Evolutionary conservation across 2,797 vertebrate species (phyloP).

Genomic region (Mormyrus hasselquistii): DNA sequence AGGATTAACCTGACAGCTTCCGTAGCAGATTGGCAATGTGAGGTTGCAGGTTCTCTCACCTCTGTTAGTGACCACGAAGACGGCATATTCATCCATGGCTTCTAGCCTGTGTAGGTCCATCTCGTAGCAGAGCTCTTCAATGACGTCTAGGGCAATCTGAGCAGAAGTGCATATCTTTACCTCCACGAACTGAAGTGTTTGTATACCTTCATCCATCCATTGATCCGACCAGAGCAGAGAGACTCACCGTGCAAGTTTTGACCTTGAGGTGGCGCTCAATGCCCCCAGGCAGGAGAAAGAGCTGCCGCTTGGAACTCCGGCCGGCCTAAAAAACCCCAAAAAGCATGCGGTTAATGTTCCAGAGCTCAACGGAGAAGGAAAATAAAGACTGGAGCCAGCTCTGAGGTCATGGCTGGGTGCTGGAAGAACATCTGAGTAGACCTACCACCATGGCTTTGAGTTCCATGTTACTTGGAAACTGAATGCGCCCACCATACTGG

Average conservation of each 20-base stretch:
- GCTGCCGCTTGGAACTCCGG: slow-evolving; percentile 91
- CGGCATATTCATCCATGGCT: slow-evolving; percentile 80
- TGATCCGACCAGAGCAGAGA: too few relatives aligned
- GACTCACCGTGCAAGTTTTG: slow-evolving; percentile 87
- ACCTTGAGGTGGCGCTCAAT: slow-evolving; percentile 91
- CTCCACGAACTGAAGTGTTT: background rate
- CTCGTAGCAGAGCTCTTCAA: slow-evolving; percentile 86
- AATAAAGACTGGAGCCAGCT: background rate
- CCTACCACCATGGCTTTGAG: slow-evolving; percentile 94
- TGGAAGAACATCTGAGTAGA: slow-evolving; percentile 12
- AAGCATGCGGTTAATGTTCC: slow-evolving; percentile 24
- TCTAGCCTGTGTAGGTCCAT: slow-evolving; percentile 79
- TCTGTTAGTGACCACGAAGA: slow-evolving; percentile 81
- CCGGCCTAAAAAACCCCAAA: slow-evolving; percentile 66
- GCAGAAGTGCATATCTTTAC: background rate
- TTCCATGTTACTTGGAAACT: slow-evolving; percentile 82
- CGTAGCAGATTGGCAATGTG: background rate
- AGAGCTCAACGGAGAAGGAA: background rate
- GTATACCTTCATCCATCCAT: too few relatives aligned
- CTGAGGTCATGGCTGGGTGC: background rate
- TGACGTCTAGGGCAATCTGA: slow-evolving; percentile 82
- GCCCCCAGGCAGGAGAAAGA: slow-evolving; percentile 87
- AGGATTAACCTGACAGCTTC: background rate
- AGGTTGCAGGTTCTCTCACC: slow-evolving; percentile 56
- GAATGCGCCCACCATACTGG: slow-evolving; percentile 76